phyloP scores from a whole-genome alignment of 2,113 vertebrate species.

The Circaetus cinerascens region DNA sequence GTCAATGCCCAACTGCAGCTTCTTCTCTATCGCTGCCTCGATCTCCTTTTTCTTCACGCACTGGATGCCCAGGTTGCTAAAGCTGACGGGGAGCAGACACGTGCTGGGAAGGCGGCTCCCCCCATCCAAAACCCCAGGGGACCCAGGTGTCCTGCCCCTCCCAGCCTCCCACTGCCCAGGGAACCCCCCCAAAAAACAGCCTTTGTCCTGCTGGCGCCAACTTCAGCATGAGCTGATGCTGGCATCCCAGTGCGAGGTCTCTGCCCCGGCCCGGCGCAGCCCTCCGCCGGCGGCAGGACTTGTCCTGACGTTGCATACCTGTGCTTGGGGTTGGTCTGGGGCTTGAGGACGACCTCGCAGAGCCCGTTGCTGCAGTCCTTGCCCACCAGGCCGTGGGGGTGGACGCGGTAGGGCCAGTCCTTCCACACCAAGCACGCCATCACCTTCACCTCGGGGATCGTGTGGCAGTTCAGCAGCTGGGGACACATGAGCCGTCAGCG shows the following conservation, averaged over 20 bases:
- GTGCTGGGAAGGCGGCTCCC: rapidly evolving
- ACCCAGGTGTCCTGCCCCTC: too few relatives aligned
- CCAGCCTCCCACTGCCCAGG: not conserved
- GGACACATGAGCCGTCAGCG: not conserved
- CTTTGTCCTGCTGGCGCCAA: rapidly evolving
- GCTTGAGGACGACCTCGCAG: conserved; percentile 81
- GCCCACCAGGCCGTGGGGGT: conserved; percentile 93
- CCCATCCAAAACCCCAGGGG: too few relatives aligned
- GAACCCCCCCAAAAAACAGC: not conserved
- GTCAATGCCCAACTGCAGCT: conserved; percentile 86
- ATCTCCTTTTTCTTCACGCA: conserved; percentile 91
- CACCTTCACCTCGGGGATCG: conserved; percentile 79
- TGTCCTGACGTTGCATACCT: conserved; percentile 61
- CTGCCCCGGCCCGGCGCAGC: rapidly evolving
- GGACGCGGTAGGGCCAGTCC: conserved; percentile 87
- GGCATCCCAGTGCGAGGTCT: rapidly evolving
- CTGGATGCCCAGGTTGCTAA: conserved; percentile 91
- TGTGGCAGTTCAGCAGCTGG: conserved; percentile 70
- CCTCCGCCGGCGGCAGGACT: rapidly evolving
- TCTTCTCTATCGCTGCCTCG: conserved; percentile 82
- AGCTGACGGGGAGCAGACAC: conserved; percentile 38
- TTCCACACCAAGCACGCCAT: conserved; percentile 89
- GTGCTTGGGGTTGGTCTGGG: conserved; percentile 78
- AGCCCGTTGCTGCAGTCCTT: conserved; percentile 84
- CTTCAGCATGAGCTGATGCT: rapidly evolving